Conservation (phyloP, 2,888 invertebrate species). For the Lithosia quadra region DNA sequence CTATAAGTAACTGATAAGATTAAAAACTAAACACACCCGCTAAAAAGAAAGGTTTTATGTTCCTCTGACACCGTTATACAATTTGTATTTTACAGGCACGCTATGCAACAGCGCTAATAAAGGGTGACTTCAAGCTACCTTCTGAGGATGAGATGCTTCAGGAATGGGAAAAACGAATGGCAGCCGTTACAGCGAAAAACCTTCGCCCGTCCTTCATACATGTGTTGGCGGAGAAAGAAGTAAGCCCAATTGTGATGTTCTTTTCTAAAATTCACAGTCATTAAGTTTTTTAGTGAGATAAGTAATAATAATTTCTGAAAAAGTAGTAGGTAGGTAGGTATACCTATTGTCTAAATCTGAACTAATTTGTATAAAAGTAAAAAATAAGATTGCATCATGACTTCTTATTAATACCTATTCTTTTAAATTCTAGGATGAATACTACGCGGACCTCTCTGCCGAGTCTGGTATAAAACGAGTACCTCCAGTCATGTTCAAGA, state of each 20-base stretch:
- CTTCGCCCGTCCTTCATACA: slow-evolving; percentile 71
- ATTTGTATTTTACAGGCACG: slow-evolving; percentile 65
- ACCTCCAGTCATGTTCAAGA: slow-evolving; percentile 79
- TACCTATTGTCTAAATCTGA: no score
- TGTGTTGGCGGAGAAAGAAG: slow-evolving; percentile 73
- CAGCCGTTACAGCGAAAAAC: slow-evolving; percentile 62
- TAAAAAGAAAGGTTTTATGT: background rate
- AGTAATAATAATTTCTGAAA: no score
- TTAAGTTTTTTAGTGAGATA: background rate
- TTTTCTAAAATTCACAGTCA: background rate
- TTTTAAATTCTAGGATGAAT: slow-evolving; percentile 75
- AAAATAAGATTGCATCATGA: no score
- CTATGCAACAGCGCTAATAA: slow-evolving; percentile 72
- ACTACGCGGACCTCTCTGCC: slow-evolving; percentile 70
- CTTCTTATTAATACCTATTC: background rate
- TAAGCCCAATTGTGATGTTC: background rate
- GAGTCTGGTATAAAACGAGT: slow-evolving; percentile 79
- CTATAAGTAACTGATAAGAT: no score
- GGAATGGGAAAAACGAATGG: slow-evolving; percentile 71
- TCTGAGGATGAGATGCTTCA: slow-evolving; percentile 73
- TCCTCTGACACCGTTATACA: background rate
- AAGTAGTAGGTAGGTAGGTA: no score
- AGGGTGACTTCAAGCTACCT: slow-evolving; percentile 77
- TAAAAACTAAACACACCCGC: no score
- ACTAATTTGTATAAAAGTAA: no score